Percentiles rank a stretch among this genome's conserved stretches.
These are phyloP conservation scores for Sepiola atlantica DNA, from an alignment of 2,888 invertebrate genomes.

Conservation along the genomic window DNA sequence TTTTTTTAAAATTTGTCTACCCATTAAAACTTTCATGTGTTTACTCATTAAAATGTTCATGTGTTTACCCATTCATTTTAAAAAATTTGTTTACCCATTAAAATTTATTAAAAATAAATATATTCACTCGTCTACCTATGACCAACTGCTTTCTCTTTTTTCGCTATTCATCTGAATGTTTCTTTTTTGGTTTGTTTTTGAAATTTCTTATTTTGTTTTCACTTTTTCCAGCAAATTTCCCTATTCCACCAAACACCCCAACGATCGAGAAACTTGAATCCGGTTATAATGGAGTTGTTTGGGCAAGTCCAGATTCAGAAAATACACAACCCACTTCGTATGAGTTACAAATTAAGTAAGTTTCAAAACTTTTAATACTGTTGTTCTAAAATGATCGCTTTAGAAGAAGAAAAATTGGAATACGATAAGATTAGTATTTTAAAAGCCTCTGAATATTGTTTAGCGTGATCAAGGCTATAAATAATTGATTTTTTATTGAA, in stretches of 20 bases:
- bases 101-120: background rate
- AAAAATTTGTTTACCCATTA: no score
- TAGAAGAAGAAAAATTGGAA: no score
- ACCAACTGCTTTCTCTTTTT: background rate
- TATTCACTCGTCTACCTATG: background rate
- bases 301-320: constrained; percentile 86
- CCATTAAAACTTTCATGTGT: no score
- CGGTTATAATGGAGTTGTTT: constrained; percentile 85
- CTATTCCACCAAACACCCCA: constrained; percentile 86
- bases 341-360: constrained; percentile 81
- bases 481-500: no score
- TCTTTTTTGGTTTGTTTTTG: background rate
- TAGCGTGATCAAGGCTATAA: no score
- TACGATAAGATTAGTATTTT: no score
- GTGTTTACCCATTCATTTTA: no score
- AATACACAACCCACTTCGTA: constrained; percentile 86
- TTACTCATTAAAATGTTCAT: no score
- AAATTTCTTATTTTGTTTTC: background rate
- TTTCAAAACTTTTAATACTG: background rate
- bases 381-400: no score
- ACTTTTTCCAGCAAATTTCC: constrained; percentile 76
- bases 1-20: no score
- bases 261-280: constrained; percentile 83
- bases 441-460: no score
- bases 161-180: background rate